Base-by-base conservation (phyloP, 2,888 invertebrate species). In the Stenodema calcarata region DNA sequence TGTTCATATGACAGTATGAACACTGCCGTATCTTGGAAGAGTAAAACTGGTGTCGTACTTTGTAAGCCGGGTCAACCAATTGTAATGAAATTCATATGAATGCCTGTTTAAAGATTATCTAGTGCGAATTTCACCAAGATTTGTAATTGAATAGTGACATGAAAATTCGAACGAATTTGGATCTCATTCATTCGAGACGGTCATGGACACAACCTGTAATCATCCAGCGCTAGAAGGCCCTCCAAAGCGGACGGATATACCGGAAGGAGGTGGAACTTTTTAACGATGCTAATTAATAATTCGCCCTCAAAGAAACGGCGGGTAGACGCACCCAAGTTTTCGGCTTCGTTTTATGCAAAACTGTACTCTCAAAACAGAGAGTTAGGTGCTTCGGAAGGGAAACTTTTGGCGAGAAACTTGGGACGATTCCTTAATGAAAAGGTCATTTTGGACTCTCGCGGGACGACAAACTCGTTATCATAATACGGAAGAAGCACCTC, bases 281-380 rank as follows among this genome's bases (percentile, higher is more conserved):
- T 54, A 54, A 54, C 54, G 54, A 54, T n/a, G 54, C 70, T 70
- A 70, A 70, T 70, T 70, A 70, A 35, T 70, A 35, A 70, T 70
- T 70, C 70, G 28, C 23, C 35, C 35, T 35, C 28, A 70, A 70
- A 70, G 70, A 70, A 70, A 70, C 27, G 4, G 35, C 2, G 28
- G 54, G 11, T n/a, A n/a, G n/a, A 35, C 28, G 16, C 27, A 28
- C 70, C 28, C 70, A 70, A 70, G 70, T 28, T 35, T 35, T 35
- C 28, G 35, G 14, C 35, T 70, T 70, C 30, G 28, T 70, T 70
- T 70, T 70, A 70, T 70, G 70, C 70, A 70, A 70, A 70, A 70
- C 70, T 70, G 28, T 70, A 35, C 30, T 70, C 70, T 70, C 27
- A 70, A 70, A 70, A 70, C 70, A 70, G 12, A 9, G 35, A 70